Evolutionary conservation across 1,140 invertebrate species (phyloP).

Genomic region (Rhizoglyphus robini): DNA sequence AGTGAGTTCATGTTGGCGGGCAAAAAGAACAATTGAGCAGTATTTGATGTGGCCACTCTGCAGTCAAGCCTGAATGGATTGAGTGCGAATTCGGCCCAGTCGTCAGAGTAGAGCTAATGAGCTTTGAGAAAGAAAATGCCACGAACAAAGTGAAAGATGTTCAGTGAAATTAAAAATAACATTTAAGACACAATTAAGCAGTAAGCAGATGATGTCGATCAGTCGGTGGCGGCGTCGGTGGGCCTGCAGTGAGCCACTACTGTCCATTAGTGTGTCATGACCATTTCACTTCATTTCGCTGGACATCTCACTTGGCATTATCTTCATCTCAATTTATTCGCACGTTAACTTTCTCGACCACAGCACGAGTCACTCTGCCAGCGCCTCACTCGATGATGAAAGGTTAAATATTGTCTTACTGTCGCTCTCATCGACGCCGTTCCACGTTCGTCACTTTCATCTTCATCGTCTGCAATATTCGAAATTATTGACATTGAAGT

Average conservation of each 20-base stretch:
- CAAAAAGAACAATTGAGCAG: too few species aligned
- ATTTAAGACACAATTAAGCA: not conserved
- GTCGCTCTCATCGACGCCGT: not conserved
- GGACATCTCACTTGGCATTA: not conserved
- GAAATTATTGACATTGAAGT: slow-evolving; percentile 8
- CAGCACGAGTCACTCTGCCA: too few species aligned
- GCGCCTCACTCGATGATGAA: too few species aligned
- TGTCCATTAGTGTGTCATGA: slow-evolving; percentile 13
- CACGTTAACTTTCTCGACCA: too few species aligned
- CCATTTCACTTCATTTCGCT: not conserved
- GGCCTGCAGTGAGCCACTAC: not conserved
- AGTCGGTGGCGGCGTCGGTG: not conserved
- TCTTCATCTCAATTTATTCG: not conserved
- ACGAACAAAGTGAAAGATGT: too few species aligned
- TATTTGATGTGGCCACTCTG: too few species aligned
- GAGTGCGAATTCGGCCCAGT: too few species aligned
- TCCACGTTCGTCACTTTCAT: not conserved
- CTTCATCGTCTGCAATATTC: too few species aligned
- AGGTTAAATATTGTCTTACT: slow-evolving; percentile 11
- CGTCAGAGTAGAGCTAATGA: too few species aligned
- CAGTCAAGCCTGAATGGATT: too few species aligned
- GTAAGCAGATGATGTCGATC: not conserved
- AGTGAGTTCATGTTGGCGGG: too few species aligned
- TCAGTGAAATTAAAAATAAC: slow-evolving; percentile 17
- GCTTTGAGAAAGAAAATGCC: too few species aligned